Conservation (phyloP, 2,888 invertebrate genomes). For the Metacarcinus magister region DNA sequence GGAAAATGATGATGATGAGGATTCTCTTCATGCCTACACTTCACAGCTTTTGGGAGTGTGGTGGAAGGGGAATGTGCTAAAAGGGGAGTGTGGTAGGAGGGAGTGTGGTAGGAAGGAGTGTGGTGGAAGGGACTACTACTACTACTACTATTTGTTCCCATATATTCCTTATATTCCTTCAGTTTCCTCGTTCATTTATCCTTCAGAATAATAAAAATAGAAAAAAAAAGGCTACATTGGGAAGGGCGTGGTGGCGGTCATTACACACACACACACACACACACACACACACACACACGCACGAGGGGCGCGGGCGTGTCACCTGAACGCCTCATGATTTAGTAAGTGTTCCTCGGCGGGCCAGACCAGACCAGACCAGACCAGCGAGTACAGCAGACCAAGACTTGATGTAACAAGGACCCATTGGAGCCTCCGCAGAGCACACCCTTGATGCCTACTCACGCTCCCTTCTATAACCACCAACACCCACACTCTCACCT, state of each 20-base stretch:
- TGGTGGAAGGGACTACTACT: no score
- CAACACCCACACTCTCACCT: not conserved
- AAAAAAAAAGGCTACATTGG: not conserved
- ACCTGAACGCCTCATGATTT: not conserved
- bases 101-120: no score
- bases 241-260: not conserved
- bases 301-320: not conserved
- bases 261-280: conserved; percentile 2
- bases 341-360: not conserved
- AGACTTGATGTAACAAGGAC: conserved; percentile 55
- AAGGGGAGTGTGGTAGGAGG: no score
- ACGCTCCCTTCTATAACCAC: not conserved
- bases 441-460: not conserved
- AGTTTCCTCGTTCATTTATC: no score
- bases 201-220: no score
- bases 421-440: conserved; percentile 45
- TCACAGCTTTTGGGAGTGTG: no score
- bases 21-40: no score
- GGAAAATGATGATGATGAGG: no score
- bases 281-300: not conserved
- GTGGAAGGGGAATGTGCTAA: no score
- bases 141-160: no score
- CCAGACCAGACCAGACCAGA: not conserved
- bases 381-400: not conserved
- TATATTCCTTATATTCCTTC: no score